phyloP scores from a whole-genome alignment of 2,888 invertebrate species.

The Portevinia maculata region DNA sequence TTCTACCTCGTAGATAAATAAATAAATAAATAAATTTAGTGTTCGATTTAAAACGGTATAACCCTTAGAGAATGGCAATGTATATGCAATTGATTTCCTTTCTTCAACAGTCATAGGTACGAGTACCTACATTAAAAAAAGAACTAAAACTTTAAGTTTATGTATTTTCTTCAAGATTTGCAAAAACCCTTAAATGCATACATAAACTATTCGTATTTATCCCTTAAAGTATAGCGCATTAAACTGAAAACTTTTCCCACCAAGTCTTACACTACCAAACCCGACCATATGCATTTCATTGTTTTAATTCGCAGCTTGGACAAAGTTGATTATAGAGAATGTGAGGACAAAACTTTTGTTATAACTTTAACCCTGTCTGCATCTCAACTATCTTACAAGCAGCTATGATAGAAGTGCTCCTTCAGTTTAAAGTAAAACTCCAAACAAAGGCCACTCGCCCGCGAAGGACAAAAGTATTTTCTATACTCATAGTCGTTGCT shows the following conservation, averaged over 20 bases:
- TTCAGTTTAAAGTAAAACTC: background rate
- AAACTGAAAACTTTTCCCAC: slow-evolving; percentile 9
- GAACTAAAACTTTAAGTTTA: too few relatives aligned
- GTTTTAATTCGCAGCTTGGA: slow-evolving; percentile 9
- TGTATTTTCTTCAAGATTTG: too few relatives aligned
- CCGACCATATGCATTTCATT: slow-evolving; percentile 25
- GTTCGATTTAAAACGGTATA: too few relatives aligned
- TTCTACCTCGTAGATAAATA: too few relatives aligned
- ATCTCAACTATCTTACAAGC: slow-evolving; percentile 15
- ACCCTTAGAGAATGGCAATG: too few relatives aligned
- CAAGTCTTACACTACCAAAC: background rate
- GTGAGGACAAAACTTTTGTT: slow-evolving; percentile 22
- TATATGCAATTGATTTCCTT: too few relatives aligned
- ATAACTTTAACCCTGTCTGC: slow-evolving; percentile 37
- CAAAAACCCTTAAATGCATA: too few relatives aligned
- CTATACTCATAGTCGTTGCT: background rate
- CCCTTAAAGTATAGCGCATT: slow-evolving; percentile 14
- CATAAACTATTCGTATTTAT: background rate
- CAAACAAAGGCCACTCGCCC: slow-evolving; percentile 11
- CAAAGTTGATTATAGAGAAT: slow-evolving; percentile 37
- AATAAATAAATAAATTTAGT: too few relatives aligned
- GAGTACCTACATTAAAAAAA: too few relatives aligned
- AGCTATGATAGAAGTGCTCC: slow-evolving; percentile 1
- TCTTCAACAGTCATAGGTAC: too few relatives aligned
- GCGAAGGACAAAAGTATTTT: slow-evolving; percentile 14